A percentile compares a stretch with the other conserved stretches of the same genome.
phyloP scores from a whole-genome alignment of 2,797 vertebrate species.

The Siniperca scherzeri region DNA sequence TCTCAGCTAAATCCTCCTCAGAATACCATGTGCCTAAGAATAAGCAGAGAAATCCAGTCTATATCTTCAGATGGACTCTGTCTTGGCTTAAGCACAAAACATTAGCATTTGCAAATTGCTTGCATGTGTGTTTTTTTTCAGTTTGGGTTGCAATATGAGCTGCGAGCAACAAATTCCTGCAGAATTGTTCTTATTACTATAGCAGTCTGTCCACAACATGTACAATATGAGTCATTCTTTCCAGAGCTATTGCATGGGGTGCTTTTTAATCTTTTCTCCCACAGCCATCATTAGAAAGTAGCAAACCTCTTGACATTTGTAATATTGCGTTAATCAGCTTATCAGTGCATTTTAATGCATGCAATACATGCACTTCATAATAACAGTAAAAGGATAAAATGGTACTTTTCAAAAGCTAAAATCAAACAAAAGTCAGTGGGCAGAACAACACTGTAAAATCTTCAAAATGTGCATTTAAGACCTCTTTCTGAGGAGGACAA shows the following conservation, averaged over 20 bases:
- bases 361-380: background rate
- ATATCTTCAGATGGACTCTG: background rate
- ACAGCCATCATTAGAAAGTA: background rate
- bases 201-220: background rate
- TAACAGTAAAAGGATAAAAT: background rate
- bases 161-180: conserved; percentile 10
- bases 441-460: background rate
- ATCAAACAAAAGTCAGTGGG: background rate
- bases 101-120: conserved; percentile 40
- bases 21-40: background rate
- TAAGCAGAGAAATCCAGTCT: conserved; percentile 10
- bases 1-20: background rate
- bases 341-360: background rate
- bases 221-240: conserved; percentile 7
- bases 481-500: too few relatives aligned
- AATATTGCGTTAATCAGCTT: background rate
- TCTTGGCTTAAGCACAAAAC: background rate
- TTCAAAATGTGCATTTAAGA: too few relatives aligned
- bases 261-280: background rate
- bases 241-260: background rate
- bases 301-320: background rate
- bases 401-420: background rate
- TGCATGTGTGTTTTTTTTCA: conserved; percentile 23
- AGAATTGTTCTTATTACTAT: background rate
- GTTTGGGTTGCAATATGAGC: conserved; percentile 3